A percentile compares a stretch with the other conserved stretches of the same genome.
Conservation (phyloP, 2,888 invertebrate species). For the Plebejus anna region DNA sequence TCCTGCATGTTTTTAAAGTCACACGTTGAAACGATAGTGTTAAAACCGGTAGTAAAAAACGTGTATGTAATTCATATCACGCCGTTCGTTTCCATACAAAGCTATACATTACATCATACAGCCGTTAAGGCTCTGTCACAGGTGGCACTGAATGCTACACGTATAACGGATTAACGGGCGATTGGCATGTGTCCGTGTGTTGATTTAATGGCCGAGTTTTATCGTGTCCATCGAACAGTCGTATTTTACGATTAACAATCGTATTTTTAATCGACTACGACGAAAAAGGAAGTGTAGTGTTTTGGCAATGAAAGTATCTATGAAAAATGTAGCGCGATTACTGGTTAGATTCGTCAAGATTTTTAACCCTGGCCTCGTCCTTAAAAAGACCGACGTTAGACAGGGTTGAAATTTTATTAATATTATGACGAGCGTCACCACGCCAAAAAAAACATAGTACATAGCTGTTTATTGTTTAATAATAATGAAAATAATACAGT, state of each 20-base stretch:
- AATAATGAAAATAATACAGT: too few species aligned
- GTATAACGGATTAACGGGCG: slow-evolving; percentile 3
- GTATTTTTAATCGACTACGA: neutral
- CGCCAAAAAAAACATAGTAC: too few species aligned
- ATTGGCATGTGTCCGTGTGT: slow-evolving; percentile 15
- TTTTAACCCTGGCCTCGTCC: too few species aligned
- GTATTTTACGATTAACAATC: neutral
- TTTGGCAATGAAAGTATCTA: neutral
- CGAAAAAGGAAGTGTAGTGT: neutral
- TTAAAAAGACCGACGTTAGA: too few species aligned
- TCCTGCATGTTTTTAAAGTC: neutral
- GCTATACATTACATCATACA: slow-evolving; percentile 8
- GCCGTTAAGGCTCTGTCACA: slow-evolving; percentile 2
- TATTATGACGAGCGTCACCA: too few species aligned
- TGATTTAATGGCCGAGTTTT: slow-evolving; percentile 6
- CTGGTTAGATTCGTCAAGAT: too few species aligned
- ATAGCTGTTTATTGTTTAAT: too few species aligned
- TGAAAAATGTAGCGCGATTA: neutral
- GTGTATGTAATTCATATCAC: slow-evolving; percentile 6
- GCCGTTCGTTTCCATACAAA: neutral
- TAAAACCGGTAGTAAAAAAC: neutral
- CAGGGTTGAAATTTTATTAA: too few species aligned
- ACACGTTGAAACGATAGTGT: neutral
- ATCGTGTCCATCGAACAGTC: neutral
- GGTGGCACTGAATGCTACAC: slow-evolving; percentile 3